Percentiles rank a stretch among this genome's conserved stretches.
Conservation (phyloP, 2,888 invertebrate species). For the Caenorhabditis zanzibari region DNA sequence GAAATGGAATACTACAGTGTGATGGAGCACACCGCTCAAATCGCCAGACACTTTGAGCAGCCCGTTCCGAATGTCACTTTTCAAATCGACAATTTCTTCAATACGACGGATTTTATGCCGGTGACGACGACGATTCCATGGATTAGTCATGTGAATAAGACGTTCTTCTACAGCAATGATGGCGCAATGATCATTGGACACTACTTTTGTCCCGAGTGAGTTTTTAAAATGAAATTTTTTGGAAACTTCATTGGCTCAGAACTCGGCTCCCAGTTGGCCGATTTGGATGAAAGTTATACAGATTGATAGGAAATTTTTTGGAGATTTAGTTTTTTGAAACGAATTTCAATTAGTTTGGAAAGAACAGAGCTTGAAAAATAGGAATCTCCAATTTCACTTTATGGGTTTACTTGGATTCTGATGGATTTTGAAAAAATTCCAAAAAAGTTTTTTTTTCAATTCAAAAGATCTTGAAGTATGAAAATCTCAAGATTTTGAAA, state of each 20-base stretch:
- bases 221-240: background rate
- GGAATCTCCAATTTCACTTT: too few species aligned
- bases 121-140: slow-evolving; percentile 15
- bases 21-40: background rate
- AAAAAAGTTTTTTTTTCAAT: too few species aligned
- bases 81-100: slow-evolving; percentile 14
- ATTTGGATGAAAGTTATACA: too few species aligned
- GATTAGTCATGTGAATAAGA: slow-evolving; percentile 37
- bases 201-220: slow-evolving; percentile 48
- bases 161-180: slow-evolving; percentile 21
- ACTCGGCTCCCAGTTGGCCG: too few species aligned
- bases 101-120: slow-evolving; percentile 20
- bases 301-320: too few species aligned
- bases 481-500: too few species aligned
- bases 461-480: too few species aligned
- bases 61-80: slow-evolving; percentile 28
- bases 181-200: slow-evolving; percentile 39
- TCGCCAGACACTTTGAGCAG: slow-evolving; percentile 16
- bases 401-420: too few species aligned
- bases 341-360: too few species aligned
- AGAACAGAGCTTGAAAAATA: too few species aligned
- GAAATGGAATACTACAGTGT: slow-evolving; percentile 32
- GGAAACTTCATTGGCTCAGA: background rate
- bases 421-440: too few species aligned
- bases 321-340: too few species aligned